Percentiles rank a stretch among this genome's conserved stretches.
phyloP scores from a whole-genome alignment of 2,888 invertebrate species.

The Diplolepis rosae region DNA sequence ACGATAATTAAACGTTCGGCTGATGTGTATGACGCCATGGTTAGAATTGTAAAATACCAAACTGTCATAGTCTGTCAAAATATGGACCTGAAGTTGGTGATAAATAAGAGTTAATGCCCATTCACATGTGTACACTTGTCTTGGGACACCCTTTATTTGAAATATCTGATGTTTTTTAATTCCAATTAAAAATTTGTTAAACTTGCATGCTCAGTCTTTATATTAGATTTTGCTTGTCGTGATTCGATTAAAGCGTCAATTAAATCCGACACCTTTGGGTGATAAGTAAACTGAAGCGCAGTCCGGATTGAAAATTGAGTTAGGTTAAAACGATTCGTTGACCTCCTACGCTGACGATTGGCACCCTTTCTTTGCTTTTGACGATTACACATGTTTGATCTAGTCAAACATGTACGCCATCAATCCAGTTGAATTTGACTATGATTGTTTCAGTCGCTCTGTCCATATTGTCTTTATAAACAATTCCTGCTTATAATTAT shows the following conservation, averaged over 20 bases:
- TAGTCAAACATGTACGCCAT: background rate
- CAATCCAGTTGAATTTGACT: background rate
- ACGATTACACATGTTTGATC: constrained; percentile 5
- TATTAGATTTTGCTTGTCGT: background rate
- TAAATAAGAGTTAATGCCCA: too few relatives aligned
- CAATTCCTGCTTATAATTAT: too few relatives aligned
- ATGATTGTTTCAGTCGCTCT: background rate
- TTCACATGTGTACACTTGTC: too few relatives aligned
- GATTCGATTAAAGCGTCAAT: background rate
- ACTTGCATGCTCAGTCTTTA: background rate
- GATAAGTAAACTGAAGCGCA: constrained; percentile 16
- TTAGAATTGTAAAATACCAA: too few relatives aligned
- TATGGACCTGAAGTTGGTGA: too few relatives aligned
- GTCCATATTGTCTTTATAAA: background rate
- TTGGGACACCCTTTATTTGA: too few relatives aligned
- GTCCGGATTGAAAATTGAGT: constrained; percentile 33
- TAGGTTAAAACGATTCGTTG: constrained; percentile 36
- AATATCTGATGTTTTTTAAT: too few relatives aligned
- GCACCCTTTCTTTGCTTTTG: constrained; percentile 17
- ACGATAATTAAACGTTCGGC: too few relatives aligned
- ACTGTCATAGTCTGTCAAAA: too few relatives aligned
- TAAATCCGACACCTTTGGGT: constrained; percentile 8
- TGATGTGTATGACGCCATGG: too few relatives aligned
- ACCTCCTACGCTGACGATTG: constrained; percentile 8
- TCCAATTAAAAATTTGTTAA: background rate